These are phyloP conservation scores for Solea solea DNA, from an alignment of 2,113 vertebrate genomes.

Conservation along the genomic window DNA sequence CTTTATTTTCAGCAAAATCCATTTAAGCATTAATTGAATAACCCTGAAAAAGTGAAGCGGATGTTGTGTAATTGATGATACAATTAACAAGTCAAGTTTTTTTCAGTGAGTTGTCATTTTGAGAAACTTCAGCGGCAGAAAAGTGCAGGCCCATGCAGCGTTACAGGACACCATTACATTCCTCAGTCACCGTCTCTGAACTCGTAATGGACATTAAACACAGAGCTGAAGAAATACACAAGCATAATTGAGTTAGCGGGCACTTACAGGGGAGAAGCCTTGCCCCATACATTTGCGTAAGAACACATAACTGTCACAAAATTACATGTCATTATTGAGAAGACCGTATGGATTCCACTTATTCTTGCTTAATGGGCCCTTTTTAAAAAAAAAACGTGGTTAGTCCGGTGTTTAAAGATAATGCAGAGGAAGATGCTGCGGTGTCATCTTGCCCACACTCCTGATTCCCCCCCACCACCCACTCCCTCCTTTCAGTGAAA, in stretches of 20 bases:
- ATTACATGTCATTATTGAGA: conserved; percentile 78
- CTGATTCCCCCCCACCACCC: background rate
- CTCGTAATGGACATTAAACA: conserved; percentile 82
- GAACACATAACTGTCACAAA: conserved; percentile 81
- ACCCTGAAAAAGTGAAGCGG: conserved; percentile 31
- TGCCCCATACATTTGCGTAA: conserved; percentile 80
- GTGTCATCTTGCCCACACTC: conserved; percentile 21
- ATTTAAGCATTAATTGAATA: conserved; percentile 50
- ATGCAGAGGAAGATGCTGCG: conserved; percentile 45
- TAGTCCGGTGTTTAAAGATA: conserved; percentile 54
- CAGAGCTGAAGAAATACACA: conserved; percentile 70
- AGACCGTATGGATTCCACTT: conserved; percentile 74
- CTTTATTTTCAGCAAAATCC: conserved; percentile 12
- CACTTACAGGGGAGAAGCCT: conserved; percentile 76
- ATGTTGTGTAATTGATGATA: conserved; percentile 65
- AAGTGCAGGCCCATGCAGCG: conserved; percentile 12
- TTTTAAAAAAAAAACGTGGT: conserved; percentile 47
- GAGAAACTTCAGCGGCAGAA: conserved; percentile 4
- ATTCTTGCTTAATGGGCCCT: conserved; percentile 73
- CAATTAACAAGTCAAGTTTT: conserved; percentile 60
- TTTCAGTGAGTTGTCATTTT: conserved; percentile 63
- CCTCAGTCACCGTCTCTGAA: conserved; percentile 64
- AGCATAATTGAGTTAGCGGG: conserved; percentile 80
- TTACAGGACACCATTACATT: conserved; percentile 65
- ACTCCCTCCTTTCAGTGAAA: conserved; percentile 39